Base-by-base conservation (phyloP, 1,140 invertebrate species). In the Cydia fagiglandana region DNA sequence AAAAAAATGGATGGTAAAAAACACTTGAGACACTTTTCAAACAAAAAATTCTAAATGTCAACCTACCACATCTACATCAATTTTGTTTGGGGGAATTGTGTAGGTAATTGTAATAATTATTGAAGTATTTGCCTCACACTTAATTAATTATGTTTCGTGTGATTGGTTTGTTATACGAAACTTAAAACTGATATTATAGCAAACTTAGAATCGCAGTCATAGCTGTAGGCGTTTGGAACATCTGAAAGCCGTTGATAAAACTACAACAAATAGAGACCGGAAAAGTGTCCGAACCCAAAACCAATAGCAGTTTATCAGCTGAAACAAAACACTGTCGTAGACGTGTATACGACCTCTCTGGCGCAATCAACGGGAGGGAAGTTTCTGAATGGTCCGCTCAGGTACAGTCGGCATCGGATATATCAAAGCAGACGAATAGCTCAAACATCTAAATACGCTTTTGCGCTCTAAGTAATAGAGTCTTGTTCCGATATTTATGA, bases 271-370 rank as follows among this genome's bases (percentile, higher is more conserved):
- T 61, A 70, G 66, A 45, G 66, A 70, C 30, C 28, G 15, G 64
- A 12, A 68, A 70, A 70, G 30, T 70, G 38, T 20, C 73, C 41
- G 73, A 41, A 66, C 64, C 50, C 77, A 76, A 76, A 78, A 73
- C 77, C 79, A 80, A 80, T 80, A 78, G 76, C 70, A 77, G 68
- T 78, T 77, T 80, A 78, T 80, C 77, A 45, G 74, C 56, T 56
- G 74, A 75, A 75, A 75, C 77, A 76, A 76, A 77, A 78, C 77
- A 76, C 34, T 45, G 73, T 70, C 38, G 38, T 70, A 15, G 50
- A 74, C 73, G 73, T 73, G 64, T 53, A 73, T 78, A 70, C 66
- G 66, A 70, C 66, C 34, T 70, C 66, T 73, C 68, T 61, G 64
- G 75, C 53, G 70, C 77, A 79, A 79, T 76, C 77, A 64, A 73